Percentiles rank a stretch among this genome's conserved stretches.
Conservation (phyloP, 2,113 vertebrate species). For the Mystacornis crossleyi region DNA sequence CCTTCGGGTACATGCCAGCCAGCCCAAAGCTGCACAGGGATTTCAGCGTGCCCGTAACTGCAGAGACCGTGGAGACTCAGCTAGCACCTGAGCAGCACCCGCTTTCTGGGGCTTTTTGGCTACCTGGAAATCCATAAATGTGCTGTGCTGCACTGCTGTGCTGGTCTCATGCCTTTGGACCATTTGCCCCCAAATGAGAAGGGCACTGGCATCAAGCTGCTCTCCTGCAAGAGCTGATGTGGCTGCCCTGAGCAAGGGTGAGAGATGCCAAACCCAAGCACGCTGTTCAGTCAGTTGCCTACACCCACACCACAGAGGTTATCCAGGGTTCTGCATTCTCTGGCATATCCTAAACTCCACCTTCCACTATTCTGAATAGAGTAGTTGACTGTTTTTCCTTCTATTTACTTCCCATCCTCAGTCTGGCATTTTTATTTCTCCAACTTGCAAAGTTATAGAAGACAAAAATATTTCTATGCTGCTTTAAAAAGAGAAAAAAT, state of each 20-base stretch:
- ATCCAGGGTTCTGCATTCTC: constrained; percentile 19
- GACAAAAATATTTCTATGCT: not conserved
- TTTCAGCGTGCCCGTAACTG: not conserved
- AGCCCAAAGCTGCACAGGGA: not conserved
- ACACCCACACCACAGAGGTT: not conserved
- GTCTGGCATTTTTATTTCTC: not conserved
- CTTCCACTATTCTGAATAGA: not conserved
- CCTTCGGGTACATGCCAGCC: not conserved
- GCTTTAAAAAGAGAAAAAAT: not conserved
- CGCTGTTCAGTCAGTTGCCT: not conserved
- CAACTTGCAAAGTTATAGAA: not conserved
- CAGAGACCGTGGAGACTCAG: not conserved
- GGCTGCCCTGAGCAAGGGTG: not conserved
- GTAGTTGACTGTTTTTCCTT: not conserved
- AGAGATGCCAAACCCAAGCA: not conserved
- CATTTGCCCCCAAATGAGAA: fast-evolving
- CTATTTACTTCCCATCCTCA: not conserved
- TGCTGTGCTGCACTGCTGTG: not conserved
- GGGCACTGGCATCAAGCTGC: not conserved
- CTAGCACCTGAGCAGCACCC: not conserved
- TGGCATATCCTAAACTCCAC: not conserved
- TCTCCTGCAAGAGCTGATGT: not conserved
- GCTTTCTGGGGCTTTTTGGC: not conserved
- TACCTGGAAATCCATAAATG: not conserved
- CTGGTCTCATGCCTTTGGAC: not conserved